Conservation (phyloP, 2,113 vertebrate genomes). For the Uria lomvia region DNA sequence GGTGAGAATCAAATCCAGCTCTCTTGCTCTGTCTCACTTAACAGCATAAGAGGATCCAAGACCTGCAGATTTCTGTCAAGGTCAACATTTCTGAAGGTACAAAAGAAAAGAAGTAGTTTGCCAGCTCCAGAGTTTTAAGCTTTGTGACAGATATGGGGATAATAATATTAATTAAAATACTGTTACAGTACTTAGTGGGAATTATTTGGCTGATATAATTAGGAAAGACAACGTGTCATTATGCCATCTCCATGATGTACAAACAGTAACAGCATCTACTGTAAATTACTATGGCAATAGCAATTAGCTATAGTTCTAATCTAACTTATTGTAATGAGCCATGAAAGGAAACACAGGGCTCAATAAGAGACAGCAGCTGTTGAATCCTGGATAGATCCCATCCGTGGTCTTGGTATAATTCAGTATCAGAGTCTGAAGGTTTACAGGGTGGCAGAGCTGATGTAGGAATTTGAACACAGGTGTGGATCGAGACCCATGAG, state of each 20-base stretch:
- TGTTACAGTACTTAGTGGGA: conserved; percentile 17
- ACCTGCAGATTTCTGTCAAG: not conserved
- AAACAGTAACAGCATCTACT: conserved; percentile 26
- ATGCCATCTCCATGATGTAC: conserved; percentile 3
- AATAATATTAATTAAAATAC: conserved; percentile 58
- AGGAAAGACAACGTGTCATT: conserved; percentile 57
- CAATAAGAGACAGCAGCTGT: not conserved
- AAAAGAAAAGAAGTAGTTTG: not conserved
- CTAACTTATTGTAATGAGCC: conserved; percentile 48
- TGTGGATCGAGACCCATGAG: not conserved
- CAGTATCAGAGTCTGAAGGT: not conserved
- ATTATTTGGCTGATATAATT: conserved; percentile 51
- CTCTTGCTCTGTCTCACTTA: not conserved
- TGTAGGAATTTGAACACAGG: not conserved
- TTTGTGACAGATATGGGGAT: not conserved
- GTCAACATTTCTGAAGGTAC: not conserved
- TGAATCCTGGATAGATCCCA: not conserved
- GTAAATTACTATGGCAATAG: conserved; percentile 4
- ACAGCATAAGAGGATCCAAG: not conserved
- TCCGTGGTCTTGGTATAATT: not conserved
- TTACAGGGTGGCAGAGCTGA: not conserved
- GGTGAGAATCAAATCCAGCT: not conserved
- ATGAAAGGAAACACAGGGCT: conserved; percentile 15
- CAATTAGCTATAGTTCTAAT: conserved; percentile 31
- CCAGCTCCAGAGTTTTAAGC: not conserved